These are phyloP conservation scores for Trichomycterus rosablanca DNA, from an alignment of 2,113 vertebrate species.

Conservation along the genomic window DNA sequence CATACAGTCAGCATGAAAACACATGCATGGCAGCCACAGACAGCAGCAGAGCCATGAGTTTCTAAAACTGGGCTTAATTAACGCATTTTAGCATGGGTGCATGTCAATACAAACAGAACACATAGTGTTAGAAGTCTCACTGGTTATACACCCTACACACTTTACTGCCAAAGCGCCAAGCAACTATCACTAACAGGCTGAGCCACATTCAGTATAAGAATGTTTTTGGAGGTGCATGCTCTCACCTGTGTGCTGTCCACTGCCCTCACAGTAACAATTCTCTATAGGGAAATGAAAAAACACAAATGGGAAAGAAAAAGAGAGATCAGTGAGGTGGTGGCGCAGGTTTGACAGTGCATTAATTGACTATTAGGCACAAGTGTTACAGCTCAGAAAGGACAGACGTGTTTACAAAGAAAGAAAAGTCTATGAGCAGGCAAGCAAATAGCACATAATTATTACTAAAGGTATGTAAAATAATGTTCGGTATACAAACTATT, in stretches of 20 bases:
- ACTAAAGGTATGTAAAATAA: too few relatives aligned
- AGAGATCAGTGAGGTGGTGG: conserved; percentile 15
- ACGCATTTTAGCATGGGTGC: too few relatives aligned
- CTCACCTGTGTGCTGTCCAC: conserved; percentile 87
- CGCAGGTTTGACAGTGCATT: background rate
- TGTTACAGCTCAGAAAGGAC: background rate
- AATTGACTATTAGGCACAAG: too few relatives aligned
- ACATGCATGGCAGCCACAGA: background rate
- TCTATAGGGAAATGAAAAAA: conserved; percentile 69
- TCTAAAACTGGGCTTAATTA: too few relatives aligned
- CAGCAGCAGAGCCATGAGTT: conserved; percentile 8
- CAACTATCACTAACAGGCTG: conserved; percentile 19
- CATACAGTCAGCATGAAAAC: conserved; percentile 11
- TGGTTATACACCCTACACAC: background rate
- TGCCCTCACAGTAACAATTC: conserved; percentile 81
- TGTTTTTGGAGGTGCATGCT: conserved; percentile 24
- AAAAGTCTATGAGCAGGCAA: background rate
- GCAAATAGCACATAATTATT: too few relatives aligned
- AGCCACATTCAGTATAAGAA: conserved; percentile 11
- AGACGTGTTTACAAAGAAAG: too few relatives aligned
- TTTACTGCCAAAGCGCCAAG: conserved; percentile 16
- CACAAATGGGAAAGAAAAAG: conserved; percentile 46
- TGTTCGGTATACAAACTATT: too few relatives aligned
- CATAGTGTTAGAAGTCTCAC: background rate
- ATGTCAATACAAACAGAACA: too few relatives aligned